These are phyloP conservation scores for Paraplagusia blochii DNA, from an alignment of 2,113 vertebrate genomes.

Conservation along the genomic window DNA sequence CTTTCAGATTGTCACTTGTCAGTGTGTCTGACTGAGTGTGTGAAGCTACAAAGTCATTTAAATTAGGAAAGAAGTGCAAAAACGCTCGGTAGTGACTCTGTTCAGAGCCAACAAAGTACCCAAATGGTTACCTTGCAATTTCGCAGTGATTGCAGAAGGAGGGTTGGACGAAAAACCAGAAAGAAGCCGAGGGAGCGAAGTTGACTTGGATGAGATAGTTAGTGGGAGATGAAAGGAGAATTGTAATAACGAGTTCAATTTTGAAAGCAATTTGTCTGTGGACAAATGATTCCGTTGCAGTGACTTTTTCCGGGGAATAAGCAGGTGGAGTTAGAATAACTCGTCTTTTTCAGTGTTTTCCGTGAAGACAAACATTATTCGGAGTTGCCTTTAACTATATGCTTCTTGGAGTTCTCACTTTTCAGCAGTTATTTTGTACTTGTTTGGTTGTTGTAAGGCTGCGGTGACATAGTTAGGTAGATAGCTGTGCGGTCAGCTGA, in stretches of 20 bases:
- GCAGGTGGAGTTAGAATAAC: conserved; percentile 33
- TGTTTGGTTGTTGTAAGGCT: conserved; percentile 3
- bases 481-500: background rate
- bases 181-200: conserved; percentile 28
- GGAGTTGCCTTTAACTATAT: conserved; percentile 11
- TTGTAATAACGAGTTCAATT: conserved; percentile 42
- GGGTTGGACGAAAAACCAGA: conserved; percentile 26
- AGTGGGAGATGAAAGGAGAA: conserved; percentile 15
- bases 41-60: conserved; percentile 65
- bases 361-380: conserved; percentile 11
- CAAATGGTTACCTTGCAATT: conserved; percentile 61
- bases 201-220: conserved; percentile 30
- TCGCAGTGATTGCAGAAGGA: conserved; percentile 69
- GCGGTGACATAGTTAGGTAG: conserved; percentile 19
- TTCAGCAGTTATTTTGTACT: background rate
- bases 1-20: conserved; percentile 25
- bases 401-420: conserved; percentile 7
- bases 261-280: conserved; percentile 31
- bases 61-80: conserved; percentile 58
- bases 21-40: conserved; percentile 38
- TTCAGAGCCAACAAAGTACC: conserved; percentile 61
- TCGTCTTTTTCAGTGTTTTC: conserved; percentile 23
- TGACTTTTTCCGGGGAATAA: conserved; percentile 40
- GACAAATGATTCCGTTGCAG: conserved; percentile 3
- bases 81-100: conserved; percentile 56